These are phyloP conservation scores for Glandiceps talaboti DNA, from an alignment of 53 echinoderm and acorn worm species.

Conservation along the genomic window DNA sequence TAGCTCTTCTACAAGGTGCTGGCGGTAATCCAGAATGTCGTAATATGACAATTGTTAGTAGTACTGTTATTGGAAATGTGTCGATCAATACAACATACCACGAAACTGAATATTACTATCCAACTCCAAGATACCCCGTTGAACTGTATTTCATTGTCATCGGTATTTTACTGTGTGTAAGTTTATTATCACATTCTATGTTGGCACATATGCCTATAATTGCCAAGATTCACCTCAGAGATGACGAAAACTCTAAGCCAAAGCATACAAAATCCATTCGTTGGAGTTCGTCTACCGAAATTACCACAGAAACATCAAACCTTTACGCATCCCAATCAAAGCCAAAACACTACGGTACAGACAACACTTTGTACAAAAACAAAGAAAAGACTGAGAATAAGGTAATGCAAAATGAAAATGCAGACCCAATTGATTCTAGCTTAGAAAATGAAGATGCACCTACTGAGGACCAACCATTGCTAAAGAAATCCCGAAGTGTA, in stretches of 20 bases:
- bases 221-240: not conserved
- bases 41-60: conserved; percentile 43
- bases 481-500: not conserved
- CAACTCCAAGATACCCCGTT: not conserved
- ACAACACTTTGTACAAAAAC: not conserved
- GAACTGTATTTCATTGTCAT: not conserved
- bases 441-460: not conserved
- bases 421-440: not conserved
- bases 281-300: not conserved
- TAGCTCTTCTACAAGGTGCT: conserved; percentile 52
- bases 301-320: no score
- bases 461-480: not conserved
- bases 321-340: no score
- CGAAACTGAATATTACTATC: not conserved
- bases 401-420: not conserved
- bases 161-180: not conserved
- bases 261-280: no score
- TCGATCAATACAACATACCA: not conserved
- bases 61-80: conserved; percentile 4
- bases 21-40: conserved; percentile 31
- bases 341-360: no score
- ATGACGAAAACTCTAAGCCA: not conserved
- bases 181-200: not conserved
- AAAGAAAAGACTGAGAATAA: not conserved
- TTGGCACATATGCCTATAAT: not conserved